Percentiles rank a stretch among this genome's conserved stretches.
Evolutionary conservation across 53 echinoderm and acorn worm species (phyloP).

Genomic region (Paracentrotus lividus): DNA sequence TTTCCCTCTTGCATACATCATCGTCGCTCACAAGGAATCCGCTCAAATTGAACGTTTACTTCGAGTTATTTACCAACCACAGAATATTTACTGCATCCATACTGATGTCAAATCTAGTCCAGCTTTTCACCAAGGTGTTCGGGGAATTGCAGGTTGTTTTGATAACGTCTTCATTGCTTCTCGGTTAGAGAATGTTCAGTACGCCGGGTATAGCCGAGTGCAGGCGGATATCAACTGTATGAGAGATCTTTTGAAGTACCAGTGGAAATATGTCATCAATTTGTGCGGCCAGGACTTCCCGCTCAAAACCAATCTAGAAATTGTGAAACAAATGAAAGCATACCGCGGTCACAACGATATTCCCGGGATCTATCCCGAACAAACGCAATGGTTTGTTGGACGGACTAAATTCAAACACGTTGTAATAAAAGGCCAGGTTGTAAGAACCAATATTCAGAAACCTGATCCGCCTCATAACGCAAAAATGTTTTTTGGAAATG

Average conservation of each 20-base stretch:
- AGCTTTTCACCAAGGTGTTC: conserved; percentile 70
- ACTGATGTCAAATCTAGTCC: conserved; percentile 72
- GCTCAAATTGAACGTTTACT: conserved; percentile 79
- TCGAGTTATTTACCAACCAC: conserved; percentile 84
- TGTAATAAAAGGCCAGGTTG: not conserved
- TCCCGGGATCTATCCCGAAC: conserved; percentile 22
- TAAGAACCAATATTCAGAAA: conserved; percentile 53
- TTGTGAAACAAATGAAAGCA: conserved; percentile 76
- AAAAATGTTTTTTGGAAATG: conserved; percentile 77
- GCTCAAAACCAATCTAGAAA: conserved; percentile 86
- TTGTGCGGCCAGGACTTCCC: conserved; percentile 92
- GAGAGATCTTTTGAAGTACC: conserved; percentile 67
- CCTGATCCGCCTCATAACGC: conserved; percentile 69
- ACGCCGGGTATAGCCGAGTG: conserved; percentile 66
- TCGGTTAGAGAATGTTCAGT: conserved; percentile 72
- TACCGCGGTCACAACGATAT: conserved; percentile 57
- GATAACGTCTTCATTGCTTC: conserved; percentile 84
- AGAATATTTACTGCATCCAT: conserved; percentile 85
- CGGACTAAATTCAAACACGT: conserved; percentile 46
- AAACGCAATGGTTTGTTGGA: conserved; percentile 20
- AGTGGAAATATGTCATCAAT: conserved; percentile 85
- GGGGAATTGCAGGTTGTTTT: conserved; percentile 75
- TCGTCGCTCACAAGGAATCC: conserved; percentile 73
- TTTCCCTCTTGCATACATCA: conserved; percentile 83
- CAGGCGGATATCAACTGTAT: conserved; percentile 84